phyloP scores from a whole-genome alignment of 2,797 vertebrate species.

The Notolepis coatsorum region DNA sequence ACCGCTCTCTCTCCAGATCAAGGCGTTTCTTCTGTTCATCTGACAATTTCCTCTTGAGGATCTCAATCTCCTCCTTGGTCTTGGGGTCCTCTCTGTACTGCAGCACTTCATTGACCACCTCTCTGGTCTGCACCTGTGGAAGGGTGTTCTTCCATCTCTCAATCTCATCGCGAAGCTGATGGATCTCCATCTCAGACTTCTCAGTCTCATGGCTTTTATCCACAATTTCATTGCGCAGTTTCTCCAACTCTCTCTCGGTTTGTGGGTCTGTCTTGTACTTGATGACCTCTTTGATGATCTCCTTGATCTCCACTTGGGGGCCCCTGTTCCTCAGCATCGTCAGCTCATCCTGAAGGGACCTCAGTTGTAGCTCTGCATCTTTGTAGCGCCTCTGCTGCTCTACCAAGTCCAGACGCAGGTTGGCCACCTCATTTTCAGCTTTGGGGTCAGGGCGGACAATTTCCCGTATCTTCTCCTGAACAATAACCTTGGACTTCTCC shows the following conservation, averaged over 20 bases:
- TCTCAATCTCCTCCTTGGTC: constrained; percentile 92
- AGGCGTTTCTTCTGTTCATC: constrained; percentile 94
- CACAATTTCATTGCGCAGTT: constrained; percentile 93
- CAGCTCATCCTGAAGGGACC: constrained; percentile 86
- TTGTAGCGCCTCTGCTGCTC: constrained; percentile 90
- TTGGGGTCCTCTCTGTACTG: constrained; percentile 95
- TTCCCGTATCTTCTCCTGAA: constrained; percentile 95
- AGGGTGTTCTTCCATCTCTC: constrained; percentile 91
- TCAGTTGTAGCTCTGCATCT: constrained; percentile 87
- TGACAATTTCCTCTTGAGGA: constrained; percentile 85
- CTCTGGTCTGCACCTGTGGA: constrained; percentile 93
- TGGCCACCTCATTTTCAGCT: constrained; percentile 93
- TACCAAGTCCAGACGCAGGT: constrained; percentile 93
- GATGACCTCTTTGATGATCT: constrained; percentile 96
- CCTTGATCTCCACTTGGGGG: constrained; percentile 92
- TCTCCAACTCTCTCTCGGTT: constrained; percentile 91
- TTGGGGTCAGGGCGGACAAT: constrained; percentile 96
- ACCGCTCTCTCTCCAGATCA: constrained; percentile 88
- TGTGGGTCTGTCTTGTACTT: constrained; percentile 96
- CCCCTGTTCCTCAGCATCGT: constrained; percentile 86
- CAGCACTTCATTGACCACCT: constrained; percentile 93
- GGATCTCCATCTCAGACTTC: constrained; percentile 91
- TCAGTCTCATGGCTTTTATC: constrained; percentile 91
- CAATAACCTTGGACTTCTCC: constrained; percentile 90
- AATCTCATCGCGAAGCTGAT: constrained; percentile 93